Evolutionary conservation across 2,113 vertebrate genomes (phyloP), one percentile per base, ranked within the genome.

Genomic region (Sturnira hondurensis): DNA sequence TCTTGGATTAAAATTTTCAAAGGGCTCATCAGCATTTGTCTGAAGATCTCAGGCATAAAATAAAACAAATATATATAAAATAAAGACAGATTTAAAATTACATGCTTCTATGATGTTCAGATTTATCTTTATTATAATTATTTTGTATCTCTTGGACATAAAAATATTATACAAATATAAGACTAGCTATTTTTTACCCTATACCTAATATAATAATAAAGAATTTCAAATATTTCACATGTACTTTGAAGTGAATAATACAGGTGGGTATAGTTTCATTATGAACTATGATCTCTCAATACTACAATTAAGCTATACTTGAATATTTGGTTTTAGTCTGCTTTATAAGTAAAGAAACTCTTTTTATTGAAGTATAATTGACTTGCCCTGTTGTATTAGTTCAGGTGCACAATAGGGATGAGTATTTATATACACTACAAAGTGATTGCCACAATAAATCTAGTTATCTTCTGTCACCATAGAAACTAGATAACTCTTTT

Each of bases 91-190:
- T 81, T 71, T 65, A 41, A 71, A 86, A 65, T 86, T n/a, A 50
- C 36, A 52, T 41, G 14, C 8, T 83, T 58, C 47, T 76, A 26
- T 41, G 38, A 45, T 50, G 4, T 67, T 80, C 20, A 56, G 26
- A 94, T 77, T 84, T 67, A 77, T 50, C n/a, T 58, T 81, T 90
- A 73, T 86, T 71, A 73, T 71, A 45, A 65, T 93, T n/a, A 67
- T 85, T 85, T 73, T 77, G 2, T 81, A 74, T 90, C 47, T 81
- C 13, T 1, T 41, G 7, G 16, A 74, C 12, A 36, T 92, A 68
- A 73, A 65, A 91, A 88, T 82, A 7, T 88, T 82, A 7, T 88
- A 50, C 22, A 86, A 71, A 61, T 58, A n/a, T 9, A 47, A 45
- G 31, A 74, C 15, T 28, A 78, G 2, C 11, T 77, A 38, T 52